Conservation (phyloP, 1,140 invertebrate genomes). For the Coenobita brevimanus region DNA sequence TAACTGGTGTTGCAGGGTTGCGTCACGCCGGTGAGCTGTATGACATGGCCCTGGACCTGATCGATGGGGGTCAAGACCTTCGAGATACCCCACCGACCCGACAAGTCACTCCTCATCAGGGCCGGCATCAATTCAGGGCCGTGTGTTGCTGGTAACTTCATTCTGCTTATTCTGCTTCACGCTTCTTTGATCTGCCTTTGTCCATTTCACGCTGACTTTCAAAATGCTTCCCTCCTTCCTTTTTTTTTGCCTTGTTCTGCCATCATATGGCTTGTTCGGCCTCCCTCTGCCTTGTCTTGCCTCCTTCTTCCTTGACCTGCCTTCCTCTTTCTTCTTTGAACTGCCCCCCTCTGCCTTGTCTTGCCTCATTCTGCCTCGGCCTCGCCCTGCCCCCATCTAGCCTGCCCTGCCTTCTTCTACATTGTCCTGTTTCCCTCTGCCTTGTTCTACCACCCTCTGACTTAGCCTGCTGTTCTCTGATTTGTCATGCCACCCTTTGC, state of each 20-base stretch:
- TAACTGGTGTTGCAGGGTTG: slow-evolving; percentile 31
- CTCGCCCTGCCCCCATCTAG: not conserved
- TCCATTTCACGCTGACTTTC: not conserved
- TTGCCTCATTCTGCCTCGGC: not conserved
- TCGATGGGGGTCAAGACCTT: slow-evolving; percentile 73
- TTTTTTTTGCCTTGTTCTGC: not conserved
- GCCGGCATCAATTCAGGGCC: slow-evolving; percentile 79
- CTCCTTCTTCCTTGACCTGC: too few relatives aligned
- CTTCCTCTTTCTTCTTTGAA: not conserved
- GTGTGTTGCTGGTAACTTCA: slow-evolving; percentile 68
- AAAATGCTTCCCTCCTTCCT: too few relatives aligned
- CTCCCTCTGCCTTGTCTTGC: too few relatives aligned
- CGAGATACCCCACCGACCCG: slow-evolving; percentile 71
- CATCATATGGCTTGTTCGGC: not conserved
- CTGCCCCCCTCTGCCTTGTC: not conserved
- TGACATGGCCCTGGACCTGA: slow-evolving; percentile 73
- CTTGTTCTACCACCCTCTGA: too few relatives aligned
- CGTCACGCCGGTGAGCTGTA: slow-evolving; percentile 76
- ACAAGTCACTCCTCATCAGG: slow-evolving; percentile 76
- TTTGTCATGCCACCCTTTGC: too few relatives aligned
- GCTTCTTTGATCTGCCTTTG: not conserved
- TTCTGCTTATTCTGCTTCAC: not conserved
- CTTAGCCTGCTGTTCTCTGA: too few relatives aligned
- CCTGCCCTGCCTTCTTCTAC: not conserved
- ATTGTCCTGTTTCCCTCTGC: too few relatives aligned